Conservation (phyloP, 2,888 invertebrate species). For the Nymphalis urticae region DNA sequence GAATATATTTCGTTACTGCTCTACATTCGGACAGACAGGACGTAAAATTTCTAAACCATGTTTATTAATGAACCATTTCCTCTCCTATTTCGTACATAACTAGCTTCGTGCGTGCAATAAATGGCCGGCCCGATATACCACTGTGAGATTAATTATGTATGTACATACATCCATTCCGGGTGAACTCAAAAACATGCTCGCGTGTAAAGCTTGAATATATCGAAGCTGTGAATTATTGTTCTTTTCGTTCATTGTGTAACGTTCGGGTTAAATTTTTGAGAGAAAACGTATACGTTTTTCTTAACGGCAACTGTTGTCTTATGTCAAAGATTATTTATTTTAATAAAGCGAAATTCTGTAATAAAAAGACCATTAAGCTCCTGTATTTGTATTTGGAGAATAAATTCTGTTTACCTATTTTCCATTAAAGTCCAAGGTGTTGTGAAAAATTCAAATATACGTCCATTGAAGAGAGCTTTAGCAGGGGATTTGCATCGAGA, state of each 20-base stretch:
- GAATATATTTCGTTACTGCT: conserved; percentile 11
- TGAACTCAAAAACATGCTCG: conserved; percentile 45
- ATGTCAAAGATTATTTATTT: no score
- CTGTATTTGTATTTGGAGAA: background rate
- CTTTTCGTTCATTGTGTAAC: background rate
- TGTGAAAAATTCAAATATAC: conserved; percentile 37
- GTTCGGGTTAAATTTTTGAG: no score
- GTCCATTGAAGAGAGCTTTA: conserved; percentile 34
- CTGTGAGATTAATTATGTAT: conserved; percentile 57
- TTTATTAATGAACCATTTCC: conserved; percentile 36
- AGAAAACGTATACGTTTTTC: no score
- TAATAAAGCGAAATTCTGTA: background rate
- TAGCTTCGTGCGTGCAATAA: conserved; percentile 33
- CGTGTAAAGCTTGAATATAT: conserved; percentile 31
- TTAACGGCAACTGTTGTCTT: no score
- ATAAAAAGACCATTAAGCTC: background rate
- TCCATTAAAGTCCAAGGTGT: conserved; percentile 27
- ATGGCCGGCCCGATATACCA: conserved; percentile 43
- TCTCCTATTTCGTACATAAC: conserved; percentile 37
- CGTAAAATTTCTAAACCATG: conserved; percentile 37
- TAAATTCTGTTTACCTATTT: conserved; percentile 23
- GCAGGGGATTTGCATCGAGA: conserved; percentile 36
- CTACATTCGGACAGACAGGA: conserved; percentile 30
- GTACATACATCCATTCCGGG: conserved; percentile 53
- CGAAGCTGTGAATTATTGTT: conserved; percentile 29